Conservation (phyloP, 1,140 invertebrate genomes). For the Harlomillsia oculata region DNA sequence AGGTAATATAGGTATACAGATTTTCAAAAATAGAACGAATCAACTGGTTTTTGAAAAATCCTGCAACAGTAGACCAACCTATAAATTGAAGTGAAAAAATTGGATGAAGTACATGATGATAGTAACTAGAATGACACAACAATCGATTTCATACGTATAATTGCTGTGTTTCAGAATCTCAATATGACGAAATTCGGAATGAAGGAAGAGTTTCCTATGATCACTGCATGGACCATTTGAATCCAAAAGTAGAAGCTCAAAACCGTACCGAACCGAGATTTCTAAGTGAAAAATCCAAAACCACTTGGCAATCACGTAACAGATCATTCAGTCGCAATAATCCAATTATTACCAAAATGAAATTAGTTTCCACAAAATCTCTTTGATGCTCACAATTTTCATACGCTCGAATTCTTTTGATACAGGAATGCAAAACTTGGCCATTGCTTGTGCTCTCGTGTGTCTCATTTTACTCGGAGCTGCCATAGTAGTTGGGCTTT, state of each 20-base stretch:
- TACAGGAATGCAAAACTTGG: constrained; percentile 84
- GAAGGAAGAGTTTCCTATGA: too few species aligned
- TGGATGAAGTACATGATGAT: too few species aligned
- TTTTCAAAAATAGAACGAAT: too few species aligned
- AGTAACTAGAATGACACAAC: too few species aligned
- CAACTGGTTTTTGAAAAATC: too few species aligned
- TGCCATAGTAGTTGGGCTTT: constrained; percentile 69
- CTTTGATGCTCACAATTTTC: neutral
- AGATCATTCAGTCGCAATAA: neutral
- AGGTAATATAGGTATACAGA: too few species aligned
- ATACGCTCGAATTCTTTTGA: constrained; percentile 31
- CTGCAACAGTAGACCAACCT: too few species aligned
- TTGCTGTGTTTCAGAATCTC: too few species aligned
- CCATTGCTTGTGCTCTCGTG: constrained; percentile 80
- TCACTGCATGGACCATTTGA: constrained; percentile 31
- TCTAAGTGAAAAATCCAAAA: too few species aligned
- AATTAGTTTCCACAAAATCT: neutral
- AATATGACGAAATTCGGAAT: too few species aligned
- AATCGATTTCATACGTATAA: too few species aligned
- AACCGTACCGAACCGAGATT: constrained; percentile 16
- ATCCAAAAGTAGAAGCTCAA: constrained; percentile 10
- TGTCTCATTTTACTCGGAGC: constrained; percentile 74
- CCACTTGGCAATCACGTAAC: constrained; percentile 27
- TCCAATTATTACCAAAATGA: neutral
- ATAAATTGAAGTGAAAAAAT: too few species aligned